Percentiles rank a stretch among this genome's conserved stretches.
Conservation (phyloP, 2,113 vertebrate species). For the Microcebus griseorufus region DNA sequence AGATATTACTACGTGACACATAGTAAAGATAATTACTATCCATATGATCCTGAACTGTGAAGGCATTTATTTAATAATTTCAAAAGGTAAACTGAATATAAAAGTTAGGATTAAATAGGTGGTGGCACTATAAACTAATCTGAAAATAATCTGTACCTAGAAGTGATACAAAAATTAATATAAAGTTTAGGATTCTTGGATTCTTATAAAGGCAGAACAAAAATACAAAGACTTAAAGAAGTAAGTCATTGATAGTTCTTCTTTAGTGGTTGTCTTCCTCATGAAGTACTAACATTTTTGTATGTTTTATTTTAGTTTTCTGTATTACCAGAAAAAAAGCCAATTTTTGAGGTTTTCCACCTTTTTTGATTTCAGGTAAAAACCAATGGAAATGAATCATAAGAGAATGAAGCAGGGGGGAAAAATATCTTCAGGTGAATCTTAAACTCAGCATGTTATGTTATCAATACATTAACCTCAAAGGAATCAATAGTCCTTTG, state of each 20-base stretch:
- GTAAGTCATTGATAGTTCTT: neutral
- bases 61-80: neutral
- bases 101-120: neutral
- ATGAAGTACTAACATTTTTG: neutral
- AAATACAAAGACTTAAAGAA: neutral
- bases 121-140: neutral
- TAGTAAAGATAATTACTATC: neutral
- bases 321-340: neutral
- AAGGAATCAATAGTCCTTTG: slow-evolving; percentile 50
- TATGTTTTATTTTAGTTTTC: slow-evolving; percentile 15
- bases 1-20: neutral
- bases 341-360: neutral
- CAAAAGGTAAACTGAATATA: neutral
- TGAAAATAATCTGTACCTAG: neutral
- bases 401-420: neutral
- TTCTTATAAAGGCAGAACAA: neutral
- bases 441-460: slow-evolving; percentile 48
- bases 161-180: neutral
- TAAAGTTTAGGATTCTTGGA: neutral
- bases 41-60: neutral
- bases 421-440: slow-evolving; percentile 24
- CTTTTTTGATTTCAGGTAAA: slow-evolving; percentile 8
- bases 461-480: slow-evolving; percentile 49
- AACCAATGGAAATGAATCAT: neutral
- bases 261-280: neutral